A percentile compares a stretch with the other conserved stretches of the same genome.
Evolutionary conservation across 2,113 vertebrate genomes (phyloP).

Genomic region (Girardinichthys multiradiatus): DNA sequence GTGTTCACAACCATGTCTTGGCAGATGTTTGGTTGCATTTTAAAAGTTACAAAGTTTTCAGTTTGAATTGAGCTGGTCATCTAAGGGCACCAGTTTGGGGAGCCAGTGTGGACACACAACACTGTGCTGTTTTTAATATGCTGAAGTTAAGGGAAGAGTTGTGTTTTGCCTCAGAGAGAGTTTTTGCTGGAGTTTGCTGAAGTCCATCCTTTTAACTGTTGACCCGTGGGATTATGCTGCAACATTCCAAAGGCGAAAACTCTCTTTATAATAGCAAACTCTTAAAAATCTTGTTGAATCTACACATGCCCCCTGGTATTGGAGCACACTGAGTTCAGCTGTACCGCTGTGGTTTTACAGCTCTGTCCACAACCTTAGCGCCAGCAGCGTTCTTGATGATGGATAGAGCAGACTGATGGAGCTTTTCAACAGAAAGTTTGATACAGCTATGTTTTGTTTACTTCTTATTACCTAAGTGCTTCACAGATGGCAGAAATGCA

Average conservation of each 20-base stretch:
- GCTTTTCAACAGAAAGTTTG: not conserved
- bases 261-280: conserved; percentile 44
- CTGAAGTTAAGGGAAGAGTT: conserved; percentile 20
- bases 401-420: conserved; percentile 9
- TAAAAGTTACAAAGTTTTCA: too few relatives aligned
- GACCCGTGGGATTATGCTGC: conserved; percentile 34
- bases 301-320: conserved; percentile 35
- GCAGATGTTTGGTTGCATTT: too few relatives aligned
- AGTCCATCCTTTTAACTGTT: conserved; percentile 39
- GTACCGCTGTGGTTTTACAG: conserved; percentile 16
- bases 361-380: conserved; percentile 1
- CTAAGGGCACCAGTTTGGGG: conserved; percentile 3
- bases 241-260: conserved; percentile 36
- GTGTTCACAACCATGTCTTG: too few relatives aligned
- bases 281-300: conserved; percentile 54
- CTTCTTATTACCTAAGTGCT: conserved; percentile 1
- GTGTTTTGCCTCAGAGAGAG: conserved; percentile 14
- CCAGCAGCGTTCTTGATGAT: conserved; percentile 18
- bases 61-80: conserved; percentile 23
- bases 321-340: conserved; percentile 22
- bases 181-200: conserved; percentile 29
- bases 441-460: conserved; percentile 13
- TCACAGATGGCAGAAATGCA: conserved; percentile 3
- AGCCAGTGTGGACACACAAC: not conserved
- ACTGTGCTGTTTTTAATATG: conserved; percentile 20